Conservation (phyloP, 2,888 invertebrate species). For the Helobdella robusta region DNA sequence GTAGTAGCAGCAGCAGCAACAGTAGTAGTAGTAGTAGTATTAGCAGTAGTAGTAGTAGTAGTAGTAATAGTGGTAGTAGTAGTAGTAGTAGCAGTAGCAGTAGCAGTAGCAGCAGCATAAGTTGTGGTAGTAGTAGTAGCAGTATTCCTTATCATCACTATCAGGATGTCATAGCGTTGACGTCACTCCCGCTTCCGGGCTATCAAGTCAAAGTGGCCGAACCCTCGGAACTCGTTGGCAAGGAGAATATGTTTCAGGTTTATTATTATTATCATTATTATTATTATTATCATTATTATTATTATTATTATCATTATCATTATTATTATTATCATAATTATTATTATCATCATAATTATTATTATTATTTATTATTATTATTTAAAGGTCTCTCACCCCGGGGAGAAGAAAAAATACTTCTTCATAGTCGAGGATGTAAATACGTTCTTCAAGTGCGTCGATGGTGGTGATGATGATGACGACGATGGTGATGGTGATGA, state of each 20-base stretch:
- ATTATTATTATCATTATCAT: background rate
- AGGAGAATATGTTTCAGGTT: constrained; percentile 38
- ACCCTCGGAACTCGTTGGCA: constrained; percentile 36
- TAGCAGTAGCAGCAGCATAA: too few relatives aligned
- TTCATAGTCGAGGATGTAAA: constrained; percentile 52
- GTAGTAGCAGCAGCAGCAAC: too few relatives aligned
- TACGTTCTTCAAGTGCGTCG: constrained; percentile 15
- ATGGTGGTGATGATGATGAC: background rate
- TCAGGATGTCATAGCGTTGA: constrained; percentile 53
- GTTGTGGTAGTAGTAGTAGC: too few relatives aligned
- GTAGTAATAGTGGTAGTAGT: too few relatives aligned
- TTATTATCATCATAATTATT: too few relatives aligned
- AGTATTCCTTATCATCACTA: background rate
- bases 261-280: constrained; percentile 15
- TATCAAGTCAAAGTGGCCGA: constrained; percentile 51
- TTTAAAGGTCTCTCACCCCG: constrained; percentile 41
- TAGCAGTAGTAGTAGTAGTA: too few relatives aligned
- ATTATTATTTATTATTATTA: background rate
- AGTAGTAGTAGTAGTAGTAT: too few relatives aligned
- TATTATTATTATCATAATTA: too few relatives aligned
- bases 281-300: background rate
- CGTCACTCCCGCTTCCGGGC: constrained; percentile 58
- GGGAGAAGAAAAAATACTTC: constrained; percentile 51
- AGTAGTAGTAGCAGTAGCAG: too few relatives aligned
- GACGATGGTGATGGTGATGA: background rate